Evolutionary conservation across 2,797 vertebrate species (phyloP), one percentile per base, ranked within the genome.

Genomic region (Ceryle rudis): DNA sequence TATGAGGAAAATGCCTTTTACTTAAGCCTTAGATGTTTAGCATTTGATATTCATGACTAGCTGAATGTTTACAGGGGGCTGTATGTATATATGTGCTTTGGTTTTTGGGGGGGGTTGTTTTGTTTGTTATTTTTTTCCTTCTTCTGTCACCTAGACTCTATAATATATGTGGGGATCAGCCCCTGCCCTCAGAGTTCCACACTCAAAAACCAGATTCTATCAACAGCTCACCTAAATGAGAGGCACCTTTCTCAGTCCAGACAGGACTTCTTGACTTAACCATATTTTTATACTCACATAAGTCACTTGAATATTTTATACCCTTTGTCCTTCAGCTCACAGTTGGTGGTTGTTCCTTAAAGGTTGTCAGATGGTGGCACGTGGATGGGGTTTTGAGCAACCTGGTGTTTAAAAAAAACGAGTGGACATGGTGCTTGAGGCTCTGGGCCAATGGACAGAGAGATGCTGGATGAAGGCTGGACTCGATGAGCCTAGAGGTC

Each of bases 181-280:
- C 29, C 41, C 37, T 57, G 3, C 28, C 25, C 31, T 26, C 22
- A 8, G 18, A 41, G 8, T 55, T 31, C 31, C 49, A 26, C 12
- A 1, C 5, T 21, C 31, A 8, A 69, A 74, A 11, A 3, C 5
- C 57, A 47, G n/a, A 1, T 16, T 67, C 1, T 17, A 9, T 31
- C 17, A 35, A 1, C 11, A 37, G 14, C 16, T 66, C 5, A 3
- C n/a, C 29, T 47, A 10, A 39, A 16, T n/a, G 35, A 29, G 35
- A 29, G 26, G 5, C 14, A 23, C 5, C 1, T 17, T 57, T 44
- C 20, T 51, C 54, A 18, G 7, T 7, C 58, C n/a, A 16, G 12
- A 4, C 62, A 31, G 58, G 17, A 20, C 25, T 33, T 49, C 66
- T 46, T 55, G 18, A 21, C 41, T 61, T 29, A 54, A 14, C 18